Evolutionary conservation across 2,797 vertebrate species (phyloP), one percentile per base, ranked within the genome.

Genomic region (Sus cebifrons): DNA sequence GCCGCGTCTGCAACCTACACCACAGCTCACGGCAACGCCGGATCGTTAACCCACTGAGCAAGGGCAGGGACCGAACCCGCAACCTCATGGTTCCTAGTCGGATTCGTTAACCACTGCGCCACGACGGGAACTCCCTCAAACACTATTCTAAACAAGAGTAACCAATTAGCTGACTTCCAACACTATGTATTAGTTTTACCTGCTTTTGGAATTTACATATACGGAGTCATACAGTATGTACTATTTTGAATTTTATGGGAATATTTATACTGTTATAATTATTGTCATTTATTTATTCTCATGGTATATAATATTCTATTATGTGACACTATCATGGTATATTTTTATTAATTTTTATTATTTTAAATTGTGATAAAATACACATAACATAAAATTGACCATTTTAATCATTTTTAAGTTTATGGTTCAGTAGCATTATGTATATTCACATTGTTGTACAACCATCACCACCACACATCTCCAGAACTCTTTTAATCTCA

Each of bases 361-460:
- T 83, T 89, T 88, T 89, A 58, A 64, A 83, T 84, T 91, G n/a
- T 78, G 78, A 16, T 86, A 89, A 93, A 92, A 64, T 86, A 86
- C 14, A 89, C 14, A 40, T 78, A 84, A 89, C 14, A 40, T 78
- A 84, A 94, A 89, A 84, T 49, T 84, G 21, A 67, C 25, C 5
- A 52, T 67, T 62, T 82, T 82, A 70, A 52, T 17, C 82, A 90
- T 82, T 86, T 92, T 90, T 68, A 91, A 40, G 67, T 25, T 0
- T 67, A 79, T 56, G 40, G 29, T 67, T 85, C 67, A 74, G 14
- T 15, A 89, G 49, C 67, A 67, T 67, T 90, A 89, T 52, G 52
- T 60, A 90, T 60, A 73, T 40, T 86, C n/a, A 86, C 27, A 81
- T 7, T 89, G 16, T 44, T 82, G 20, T 90, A 21, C 40, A 81